phyloP scores from a whole-genome alignment of 2,113 vertebrate species.

The Triplophysa rosa region DNA sequence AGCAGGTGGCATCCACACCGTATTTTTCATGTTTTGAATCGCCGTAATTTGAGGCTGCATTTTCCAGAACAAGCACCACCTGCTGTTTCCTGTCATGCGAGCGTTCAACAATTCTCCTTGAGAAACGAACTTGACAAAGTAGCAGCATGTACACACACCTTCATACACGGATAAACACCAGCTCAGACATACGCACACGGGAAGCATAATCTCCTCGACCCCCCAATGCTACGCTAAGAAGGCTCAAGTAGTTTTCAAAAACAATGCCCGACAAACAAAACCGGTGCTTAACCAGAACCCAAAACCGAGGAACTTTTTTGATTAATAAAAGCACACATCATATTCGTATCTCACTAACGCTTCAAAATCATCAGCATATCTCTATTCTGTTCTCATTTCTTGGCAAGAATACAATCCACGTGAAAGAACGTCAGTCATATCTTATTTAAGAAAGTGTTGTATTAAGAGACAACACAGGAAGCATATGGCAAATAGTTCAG shows the following conservation, averaged over 20 bases:
- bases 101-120: slow-evolving; percentile 41
- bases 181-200: background rate
- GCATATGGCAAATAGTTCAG: slow-evolving; percentile 32
- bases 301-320: slow-evolving; percentile 41
- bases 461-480: slow-evolving; percentile 41
- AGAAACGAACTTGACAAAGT: slow-evolving; percentile 46
- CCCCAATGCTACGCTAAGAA: background rate
- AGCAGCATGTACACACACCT: slow-evolving; percentile 9
- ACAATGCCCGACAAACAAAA: slow-evolving; percentile 50
- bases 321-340: slow-evolving; percentile 44
- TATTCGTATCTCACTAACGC: slow-evolving; percentile 1
- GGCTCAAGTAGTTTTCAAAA: slow-evolving; percentile 23
- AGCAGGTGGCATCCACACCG: slow-evolving; percentile 46
- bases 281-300: slow-evolving; percentile 32
- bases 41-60: slow-evolving; percentile 48
- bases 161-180: background rate
- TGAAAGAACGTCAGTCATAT: slow-evolving; percentile 45
- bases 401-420: slow-evolving; percentile 38
- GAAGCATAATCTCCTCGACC: background rate
- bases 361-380: slow-evolving; percentile 35
- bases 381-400: slow-evolving; percentile 34
- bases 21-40: slow-evolving; percentile 41
- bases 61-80: slow-evolving; percentile 55
- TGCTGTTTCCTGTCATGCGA: slow-evolving; percentile 52
- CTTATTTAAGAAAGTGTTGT: slow-evolving; percentile 57